Conservation (phyloP, 2,113 vertebrate genomes). For the Benitochromis conjunctus region DNA sequence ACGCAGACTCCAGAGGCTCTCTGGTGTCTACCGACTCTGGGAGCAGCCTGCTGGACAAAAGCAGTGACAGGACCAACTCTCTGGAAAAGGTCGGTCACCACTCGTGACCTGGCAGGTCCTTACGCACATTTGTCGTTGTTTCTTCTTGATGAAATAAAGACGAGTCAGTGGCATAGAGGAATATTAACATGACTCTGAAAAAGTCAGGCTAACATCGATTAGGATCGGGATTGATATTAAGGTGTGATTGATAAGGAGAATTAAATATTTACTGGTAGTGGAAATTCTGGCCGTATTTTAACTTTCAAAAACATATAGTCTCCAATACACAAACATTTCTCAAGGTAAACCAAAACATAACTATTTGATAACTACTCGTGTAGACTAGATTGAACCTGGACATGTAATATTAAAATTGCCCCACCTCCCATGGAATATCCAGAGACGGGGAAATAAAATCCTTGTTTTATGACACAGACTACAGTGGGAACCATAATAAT, state of each 20-base stretch:
- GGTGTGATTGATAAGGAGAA: neutral
- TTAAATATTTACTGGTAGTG: neutral
- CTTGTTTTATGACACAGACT: neutral
- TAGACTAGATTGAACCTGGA: neutral
- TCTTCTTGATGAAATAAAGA: neutral
- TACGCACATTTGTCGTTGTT: neutral
- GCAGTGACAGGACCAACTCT: slow-evolving; percentile 84
- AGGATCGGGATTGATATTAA: neutral
- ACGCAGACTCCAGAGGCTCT: slow-evolving; percentile 92
- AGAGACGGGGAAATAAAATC: neutral
- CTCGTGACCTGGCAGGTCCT: neutral
- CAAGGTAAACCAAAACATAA: neutral
- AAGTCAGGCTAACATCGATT: neutral
- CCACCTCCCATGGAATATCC: neutral
- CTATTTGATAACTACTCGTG: neutral
- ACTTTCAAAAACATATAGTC: neutral
- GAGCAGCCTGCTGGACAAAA: slow-evolving; percentile 88
- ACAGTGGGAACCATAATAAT: neutral
- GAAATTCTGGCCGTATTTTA: neutral
- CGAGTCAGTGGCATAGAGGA: neutral
- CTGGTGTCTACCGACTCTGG: slow-evolving; percentile 93
- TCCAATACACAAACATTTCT: neutral
- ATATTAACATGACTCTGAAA: neutral
- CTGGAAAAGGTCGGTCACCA: slow-evolving; percentile 87
- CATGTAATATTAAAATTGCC: neutral